Percentiles rank a stretch among this genome's conserved stretches.
Evolutionary conservation across 2,113 vertebrate genomes (phyloP).

Genomic region (Azemiops feae): DNA sequence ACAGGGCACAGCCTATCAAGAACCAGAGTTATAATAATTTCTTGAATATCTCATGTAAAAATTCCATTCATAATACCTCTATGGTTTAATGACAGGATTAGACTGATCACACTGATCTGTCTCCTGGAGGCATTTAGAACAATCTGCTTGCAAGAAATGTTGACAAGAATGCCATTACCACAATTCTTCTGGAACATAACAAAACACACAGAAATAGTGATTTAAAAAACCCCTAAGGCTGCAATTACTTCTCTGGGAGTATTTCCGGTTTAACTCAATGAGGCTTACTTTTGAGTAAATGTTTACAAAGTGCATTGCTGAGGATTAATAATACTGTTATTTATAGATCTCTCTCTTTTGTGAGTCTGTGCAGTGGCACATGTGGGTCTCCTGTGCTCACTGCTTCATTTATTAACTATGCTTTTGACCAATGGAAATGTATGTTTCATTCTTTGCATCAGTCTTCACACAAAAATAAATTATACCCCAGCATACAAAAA

Average conservation of each 20-base stretch:
- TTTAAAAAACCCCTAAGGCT: background rate
- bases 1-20: conserved; percentile 51
- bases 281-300: background rate
- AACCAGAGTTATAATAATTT: conserved; percentile 68
- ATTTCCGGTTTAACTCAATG: background rate
- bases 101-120: conserved; percentile 52
- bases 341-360: background rate
- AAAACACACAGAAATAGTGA: conserved; percentile 37
- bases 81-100: conserved; percentile 40
- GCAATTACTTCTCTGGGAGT: background rate
- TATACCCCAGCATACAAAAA: too few species aligned
- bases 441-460: background rate
- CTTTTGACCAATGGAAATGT: conserved; percentile 49
- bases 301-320: background rate
- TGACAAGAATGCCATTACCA: conserved; percentile 28
- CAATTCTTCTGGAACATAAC: conserved; percentile 47
- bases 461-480: too few species aligned
- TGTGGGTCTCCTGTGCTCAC: background rate
- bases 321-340: background rate
- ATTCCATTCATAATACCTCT: conserved; percentile 52
- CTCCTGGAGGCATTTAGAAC: conserved; percentile 50
- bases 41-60: conserved; percentile 53
- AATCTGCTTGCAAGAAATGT: conserved; percentile 50
- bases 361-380: conserved; percentile 34
- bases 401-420: conserved; percentile 50